phyloP scores from a whole-genome alignment of 1,140 invertebrate species.

The Portunus trituberculatus region DNA sequence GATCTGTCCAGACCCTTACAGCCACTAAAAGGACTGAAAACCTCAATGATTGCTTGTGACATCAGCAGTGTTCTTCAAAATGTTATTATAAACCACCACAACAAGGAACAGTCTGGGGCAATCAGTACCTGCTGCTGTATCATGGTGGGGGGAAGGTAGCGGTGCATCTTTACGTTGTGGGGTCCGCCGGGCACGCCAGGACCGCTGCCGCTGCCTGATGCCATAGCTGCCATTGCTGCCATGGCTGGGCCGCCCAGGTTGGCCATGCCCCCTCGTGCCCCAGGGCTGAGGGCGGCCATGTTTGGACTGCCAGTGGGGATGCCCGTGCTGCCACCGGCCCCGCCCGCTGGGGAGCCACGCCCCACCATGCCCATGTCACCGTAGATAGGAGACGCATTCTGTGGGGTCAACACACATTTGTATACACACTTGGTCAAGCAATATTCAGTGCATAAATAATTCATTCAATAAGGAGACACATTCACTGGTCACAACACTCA shows the following conservation, averaged over 20 bases:
- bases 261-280: constrained; percentile 62
- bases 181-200: constrained; percentile 39
- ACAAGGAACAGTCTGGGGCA: too few species aligned
- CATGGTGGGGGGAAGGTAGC: constrained; percentile 73
- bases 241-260: constrained; percentile 74
- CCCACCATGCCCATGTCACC: constrained; percentile 69
- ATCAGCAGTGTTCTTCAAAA: too few species aligned
- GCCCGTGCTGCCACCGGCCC: constrained; percentile 30
- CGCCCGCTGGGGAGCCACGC: constrained; percentile 57
- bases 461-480: background rate
- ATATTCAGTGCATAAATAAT: too few species aligned
- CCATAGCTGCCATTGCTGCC: constrained; percentile 77
- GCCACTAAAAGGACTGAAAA: too few species aligned
- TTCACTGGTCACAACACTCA: too few species aligned
- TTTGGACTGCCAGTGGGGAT: constrained; percentile 61
- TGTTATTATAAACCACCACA: too few species aligned
- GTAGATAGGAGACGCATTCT: constrained; percentile 71
- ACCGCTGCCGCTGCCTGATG: constrained; percentile 63
- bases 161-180: constrained; percentile 71
- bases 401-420: constrained; percentile 23
- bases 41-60: too few species aligned
- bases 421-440: too few species aligned
- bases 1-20: too few species aligned
- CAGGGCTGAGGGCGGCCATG: constrained; percentile 70
- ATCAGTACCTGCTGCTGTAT: constrained; percentile 68